These are phyloP conservation scores for Cephus runcator DNA, from an alignment of 2,888 invertebrate genomes.

Conservation along the genomic window DNA sequence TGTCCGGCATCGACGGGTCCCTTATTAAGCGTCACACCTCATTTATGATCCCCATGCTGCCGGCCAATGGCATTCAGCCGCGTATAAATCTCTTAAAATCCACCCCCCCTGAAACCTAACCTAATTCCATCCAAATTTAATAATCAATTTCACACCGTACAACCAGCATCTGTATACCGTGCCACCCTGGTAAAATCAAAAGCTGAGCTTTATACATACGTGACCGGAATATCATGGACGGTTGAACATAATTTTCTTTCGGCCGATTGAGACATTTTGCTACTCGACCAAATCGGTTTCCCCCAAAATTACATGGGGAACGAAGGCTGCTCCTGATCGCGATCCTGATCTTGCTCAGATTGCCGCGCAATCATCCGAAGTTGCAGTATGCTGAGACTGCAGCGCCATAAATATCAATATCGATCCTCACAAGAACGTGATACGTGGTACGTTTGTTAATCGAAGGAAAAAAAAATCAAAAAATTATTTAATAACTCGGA, in stretches of 20 bases:
- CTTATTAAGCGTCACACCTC: conserved; percentile 14
- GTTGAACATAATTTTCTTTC: not conserved
- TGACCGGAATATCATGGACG: not conserved
- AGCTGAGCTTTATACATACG: not conserved
- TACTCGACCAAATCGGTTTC: not conserved
- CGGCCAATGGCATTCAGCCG: not conserved
- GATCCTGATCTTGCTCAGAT: not conserved
- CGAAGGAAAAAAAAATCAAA: not conserved
- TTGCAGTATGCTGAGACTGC: not conserved
- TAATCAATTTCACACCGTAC: not conserved
- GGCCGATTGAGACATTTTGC: not conserved
- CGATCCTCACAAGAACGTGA: not conserved
- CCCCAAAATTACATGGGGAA: not conserved
- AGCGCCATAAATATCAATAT: not conserved
- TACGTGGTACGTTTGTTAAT: not conserved
- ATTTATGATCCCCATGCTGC: not conserved
- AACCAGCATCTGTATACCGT: not conserved
- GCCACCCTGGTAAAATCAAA: not conserved
- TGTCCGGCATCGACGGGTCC: conserved; percentile 10
- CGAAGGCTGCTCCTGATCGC: not conserved
- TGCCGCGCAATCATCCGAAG: not conserved
- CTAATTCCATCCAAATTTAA: not conserved
- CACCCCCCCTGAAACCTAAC: not conserved
- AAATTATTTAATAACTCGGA: not conserved
- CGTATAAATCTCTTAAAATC: not conserved